A percentile compares a stretch with the other conserved stretches of the same genome.
phyloP scores from a whole-genome alignment of 1,140 invertebrate genomes.

The Dendrolimus kikuchii region DNA sequence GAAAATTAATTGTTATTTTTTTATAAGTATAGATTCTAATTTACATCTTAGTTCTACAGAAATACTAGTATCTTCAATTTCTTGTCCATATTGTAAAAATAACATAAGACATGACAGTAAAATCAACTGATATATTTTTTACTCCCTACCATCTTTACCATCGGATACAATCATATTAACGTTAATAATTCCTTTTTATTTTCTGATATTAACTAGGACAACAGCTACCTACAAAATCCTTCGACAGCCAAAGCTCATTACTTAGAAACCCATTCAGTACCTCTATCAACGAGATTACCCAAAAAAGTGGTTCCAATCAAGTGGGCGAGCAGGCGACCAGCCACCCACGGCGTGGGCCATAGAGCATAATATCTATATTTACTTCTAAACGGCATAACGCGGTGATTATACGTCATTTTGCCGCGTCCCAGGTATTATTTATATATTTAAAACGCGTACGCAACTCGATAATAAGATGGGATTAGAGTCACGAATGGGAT shows the following conservation, averaged over 20 bases:
- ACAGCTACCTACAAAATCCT: neutral
- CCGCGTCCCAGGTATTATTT: slow-evolving; percentile 47
- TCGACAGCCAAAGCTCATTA: no score
- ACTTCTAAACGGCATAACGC: slow-evolving; percentile 42
- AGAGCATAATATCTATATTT: slow-evolving; percentile 59
- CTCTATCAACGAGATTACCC: neutral
- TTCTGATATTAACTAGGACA: no score
- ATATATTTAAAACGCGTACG: slow-evolving; percentile 58
- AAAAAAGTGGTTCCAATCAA: slow-evolving; percentile 6
- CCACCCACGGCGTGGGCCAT: slow-evolving; percentile 41
- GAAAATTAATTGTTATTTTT: no score
- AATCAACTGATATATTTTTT: no score
- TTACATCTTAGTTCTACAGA: neutral
- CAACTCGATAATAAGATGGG: slow-evolving; percentile 59
- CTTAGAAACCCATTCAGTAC: neutral
- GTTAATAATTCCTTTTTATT: no score
- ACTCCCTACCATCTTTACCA: no score
- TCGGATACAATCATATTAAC: no score
- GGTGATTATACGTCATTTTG: slow-evolving; percentile 64
- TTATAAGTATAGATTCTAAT: neutral
- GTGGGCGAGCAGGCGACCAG: slow-evolving; percentile 6
- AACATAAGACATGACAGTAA: no score
- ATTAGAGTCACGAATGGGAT: slow-evolving; percentile 49
- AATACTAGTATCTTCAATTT: no score
- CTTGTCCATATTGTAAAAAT: no score